These are phyloP conservation scores for Neosilurus hyrtlii DNA, from an alignment of 2,797 vertebrate genomes.

Conservation along the genomic window DNA sequence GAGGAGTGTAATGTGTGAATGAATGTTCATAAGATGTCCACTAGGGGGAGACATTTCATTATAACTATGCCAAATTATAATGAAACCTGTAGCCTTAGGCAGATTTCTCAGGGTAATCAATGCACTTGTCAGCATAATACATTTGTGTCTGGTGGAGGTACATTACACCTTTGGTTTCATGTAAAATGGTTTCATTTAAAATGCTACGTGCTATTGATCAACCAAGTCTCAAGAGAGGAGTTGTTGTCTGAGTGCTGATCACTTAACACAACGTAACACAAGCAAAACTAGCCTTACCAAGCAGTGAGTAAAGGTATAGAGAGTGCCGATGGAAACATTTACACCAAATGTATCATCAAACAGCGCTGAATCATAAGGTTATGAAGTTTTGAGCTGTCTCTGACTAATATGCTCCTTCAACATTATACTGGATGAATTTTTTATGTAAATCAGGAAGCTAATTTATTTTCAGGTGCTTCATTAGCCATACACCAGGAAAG, in stretches of 20 bases:
- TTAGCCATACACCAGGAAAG: neutral
- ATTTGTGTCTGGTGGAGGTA: too few species aligned
- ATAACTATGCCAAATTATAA: too few species aligned
- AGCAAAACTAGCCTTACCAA: neutral
- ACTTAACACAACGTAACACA: neutral
- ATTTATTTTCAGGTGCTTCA: neutral
- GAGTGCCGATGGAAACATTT: neutral
- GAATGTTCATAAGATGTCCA: too few species aligned
- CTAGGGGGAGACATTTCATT: too few species aligned
- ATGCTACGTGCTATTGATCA: neutral
- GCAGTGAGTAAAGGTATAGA: neutral
- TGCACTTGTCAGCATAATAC: too few species aligned
- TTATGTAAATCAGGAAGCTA: neutral
- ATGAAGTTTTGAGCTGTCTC: neutral
- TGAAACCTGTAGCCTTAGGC: too few species aligned
- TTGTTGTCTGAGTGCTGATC: neutral
- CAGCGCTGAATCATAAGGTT: neutral
- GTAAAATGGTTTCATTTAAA: neutral
- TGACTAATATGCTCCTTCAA: neutral
- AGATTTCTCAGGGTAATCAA: too few species aligned
- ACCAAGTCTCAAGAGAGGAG: neutral
- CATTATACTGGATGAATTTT: neutral
- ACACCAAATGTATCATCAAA: neutral
- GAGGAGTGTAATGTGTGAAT: too few species aligned
- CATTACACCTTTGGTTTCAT: too few species aligned